Conservation (phyloP, 2,888 invertebrate genomes). For the Epirrhoe tristata region DNA sequence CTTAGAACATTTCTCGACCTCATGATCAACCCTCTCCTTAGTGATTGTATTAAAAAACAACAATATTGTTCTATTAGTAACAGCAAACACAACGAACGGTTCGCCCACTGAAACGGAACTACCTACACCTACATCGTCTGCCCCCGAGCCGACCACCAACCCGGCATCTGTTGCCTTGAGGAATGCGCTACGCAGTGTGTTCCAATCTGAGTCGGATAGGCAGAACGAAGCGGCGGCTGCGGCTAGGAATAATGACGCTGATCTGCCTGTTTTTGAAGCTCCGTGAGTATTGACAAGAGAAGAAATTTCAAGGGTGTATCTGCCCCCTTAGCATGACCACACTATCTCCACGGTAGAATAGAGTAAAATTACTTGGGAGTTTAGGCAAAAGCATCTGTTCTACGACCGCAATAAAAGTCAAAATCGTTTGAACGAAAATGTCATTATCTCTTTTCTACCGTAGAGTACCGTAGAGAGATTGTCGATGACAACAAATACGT, state of each 20-base stretch:
- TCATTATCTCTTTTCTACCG: too few relatives aligned
- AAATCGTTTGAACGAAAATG: too few relatives aligned
- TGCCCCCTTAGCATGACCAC: too few relatives aligned
- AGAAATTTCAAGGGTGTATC: too few relatives aligned
- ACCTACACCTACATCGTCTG: constrained; percentile 75
- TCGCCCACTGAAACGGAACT: constrained; percentile 76
- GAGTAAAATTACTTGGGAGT: too few relatives aligned
- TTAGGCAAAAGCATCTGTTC: too few relatives aligned
- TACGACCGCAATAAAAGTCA: too few relatives aligned
- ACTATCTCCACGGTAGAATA: too few relatives aligned
- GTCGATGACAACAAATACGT: too few relatives aligned
- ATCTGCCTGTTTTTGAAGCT: constrained; percentile 71
- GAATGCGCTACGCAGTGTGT: constrained; percentile 76
- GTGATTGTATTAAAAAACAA: not conserved
- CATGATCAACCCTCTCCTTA: too few relatives aligned
- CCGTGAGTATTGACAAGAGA: constrained; percentile 59
- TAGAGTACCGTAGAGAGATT: too few relatives aligned
- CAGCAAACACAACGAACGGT: constrained; percentile 61
- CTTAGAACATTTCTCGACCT: too few relatives aligned
- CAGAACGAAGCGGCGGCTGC: constrained; percentile 56
- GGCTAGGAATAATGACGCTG: constrained; percentile 61
- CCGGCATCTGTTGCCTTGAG: constrained; percentile 71
- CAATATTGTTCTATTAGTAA: constrained; percentile 30
- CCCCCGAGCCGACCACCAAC: constrained; percentile 63
- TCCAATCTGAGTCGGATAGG: constrained; percentile 63